Conservation (phyloP, 1,140 invertebrate genomes). For the Microplitis mediator region DNA sequence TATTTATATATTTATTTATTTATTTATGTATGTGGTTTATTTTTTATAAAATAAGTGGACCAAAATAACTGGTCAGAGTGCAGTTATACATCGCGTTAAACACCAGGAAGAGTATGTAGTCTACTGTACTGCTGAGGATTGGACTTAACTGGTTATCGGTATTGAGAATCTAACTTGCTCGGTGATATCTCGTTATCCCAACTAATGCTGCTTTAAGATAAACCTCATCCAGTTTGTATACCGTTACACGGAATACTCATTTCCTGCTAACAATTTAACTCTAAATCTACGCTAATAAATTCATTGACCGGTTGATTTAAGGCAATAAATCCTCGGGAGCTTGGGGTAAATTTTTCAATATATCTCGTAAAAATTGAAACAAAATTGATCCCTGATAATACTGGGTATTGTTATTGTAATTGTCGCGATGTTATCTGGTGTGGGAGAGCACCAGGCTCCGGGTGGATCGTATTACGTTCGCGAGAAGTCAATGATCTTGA, state of each 20-base stretch:
- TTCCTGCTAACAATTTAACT: background rate
- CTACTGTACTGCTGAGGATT: background rate
- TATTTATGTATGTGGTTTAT: background rate
- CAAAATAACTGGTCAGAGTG: background rate
- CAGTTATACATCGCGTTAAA: background rate
- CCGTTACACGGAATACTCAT: slow-evolving; percentile 23
- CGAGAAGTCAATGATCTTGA: slow-evolving; percentile 53
- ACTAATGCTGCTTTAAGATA: slow-evolving; percentile 13
- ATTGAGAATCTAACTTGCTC: slow-evolving; percentile 12
- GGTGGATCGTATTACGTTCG: slow-evolving; percentile 47
- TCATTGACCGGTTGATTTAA: background rate
- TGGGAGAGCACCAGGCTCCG: background rate
- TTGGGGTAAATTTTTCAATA: background rate
- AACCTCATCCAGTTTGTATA: background rate
- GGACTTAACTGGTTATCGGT: background rate
- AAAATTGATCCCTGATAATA: slow-evolving; percentile 14
- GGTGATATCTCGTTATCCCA: slow-evolving; percentile 17
- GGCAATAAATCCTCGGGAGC: background rate
- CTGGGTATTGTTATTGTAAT: slow-evolving; percentile 21
- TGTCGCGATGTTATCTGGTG: slow-evolving; percentile 15
- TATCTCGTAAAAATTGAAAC: background rate
- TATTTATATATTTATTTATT: no score
- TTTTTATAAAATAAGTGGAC: background rate
- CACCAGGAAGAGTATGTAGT: slow-evolving; percentile 10
- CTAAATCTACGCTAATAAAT: background rate